Evolutionary conservation across 2,888 invertebrate species (phyloP).

Genomic region (Scelioninae gen. 1): DNA sequence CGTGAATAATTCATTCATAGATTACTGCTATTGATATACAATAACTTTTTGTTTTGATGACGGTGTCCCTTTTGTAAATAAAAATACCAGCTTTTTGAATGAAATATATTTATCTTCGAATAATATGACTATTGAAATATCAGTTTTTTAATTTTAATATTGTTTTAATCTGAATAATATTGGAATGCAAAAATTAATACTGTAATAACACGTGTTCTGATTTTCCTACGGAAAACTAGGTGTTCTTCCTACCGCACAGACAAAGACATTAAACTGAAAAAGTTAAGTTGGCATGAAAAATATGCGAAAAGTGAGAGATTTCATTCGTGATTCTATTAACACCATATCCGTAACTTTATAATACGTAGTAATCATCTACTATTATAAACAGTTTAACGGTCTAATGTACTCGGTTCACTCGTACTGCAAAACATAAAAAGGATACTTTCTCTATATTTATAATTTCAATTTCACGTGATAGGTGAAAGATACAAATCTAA

Average conservation of each 20-base stretch:
- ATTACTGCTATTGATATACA: slow-evolving; percentile 27
- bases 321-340: slow-evolving; percentile 36
- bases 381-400: slow-evolving; percentile 59
- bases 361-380: slow-evolving; percentile 29
- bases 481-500: slow-evolving; percentile 46
- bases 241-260: slow-evolving; percentile 17
- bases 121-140: too few relatives aligned
- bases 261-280: slow-evolving; percentile 33
- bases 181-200: too few relatives aligned
- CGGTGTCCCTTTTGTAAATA: too few relatives aligned
- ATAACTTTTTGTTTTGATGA: slow-evolving; percentile 3
- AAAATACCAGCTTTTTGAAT: too few relatives aligned
- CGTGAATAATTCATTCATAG: slow-evolving; percentile 49
- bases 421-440: slow-evolving; percentile 18
- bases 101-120: too few relatives aligned
- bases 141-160: too few relatives aligned
- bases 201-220: too few relatives aligned
- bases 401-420: slow-evolving; percentile 22
- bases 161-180: too few relatives aligned
- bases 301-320: slow-evolving; percentile 42
- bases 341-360: slow-evolving; percentile 33
- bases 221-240: slow-evolving; percentile 6
- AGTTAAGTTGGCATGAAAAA: slow-evolving; percentile 53
- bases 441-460: slow-evolving; percentile 57
- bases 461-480: slow-evolving; percentile 45